phyloP scores from a whole-genome alignment of 2,113 vertebrate genomes.

The Nesogale talazaci region DNA sequence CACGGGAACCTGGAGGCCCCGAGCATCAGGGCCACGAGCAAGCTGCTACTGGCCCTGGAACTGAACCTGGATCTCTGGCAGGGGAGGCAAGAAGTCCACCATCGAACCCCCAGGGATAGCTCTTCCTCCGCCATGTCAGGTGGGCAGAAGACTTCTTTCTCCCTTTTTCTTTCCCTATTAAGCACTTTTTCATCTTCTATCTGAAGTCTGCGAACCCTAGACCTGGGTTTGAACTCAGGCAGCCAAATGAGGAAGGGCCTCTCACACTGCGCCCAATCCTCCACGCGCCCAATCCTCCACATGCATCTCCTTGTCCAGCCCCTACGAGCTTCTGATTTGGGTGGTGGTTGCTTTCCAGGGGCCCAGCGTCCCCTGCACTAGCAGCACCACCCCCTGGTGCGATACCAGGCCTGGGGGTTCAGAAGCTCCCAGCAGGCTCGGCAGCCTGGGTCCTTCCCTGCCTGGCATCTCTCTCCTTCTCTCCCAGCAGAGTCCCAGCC shows the following conservation, averaged over 20 bases:
- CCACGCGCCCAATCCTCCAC: too few species aligned
- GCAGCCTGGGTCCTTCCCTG: neutral
- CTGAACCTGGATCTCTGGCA: neutral
- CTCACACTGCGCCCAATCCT: neutral
- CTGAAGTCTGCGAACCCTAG: neutral
- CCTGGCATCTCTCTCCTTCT: neutral
- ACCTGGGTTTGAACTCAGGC: neutral
- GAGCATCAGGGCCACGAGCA: neutral
- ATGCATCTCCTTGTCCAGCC: neutral
- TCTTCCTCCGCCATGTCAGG: neutral
- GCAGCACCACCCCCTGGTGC: too few species aligned
- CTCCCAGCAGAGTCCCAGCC: neutral
- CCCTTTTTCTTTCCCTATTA: too few species aligned
- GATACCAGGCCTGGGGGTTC: neutral
- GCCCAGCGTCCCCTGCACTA: too few species aligned
- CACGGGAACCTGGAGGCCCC: too few species aligned
- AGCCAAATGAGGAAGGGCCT: neutral
- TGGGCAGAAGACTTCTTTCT: neutral
- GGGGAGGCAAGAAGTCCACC: neutral
- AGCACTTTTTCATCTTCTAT: neutral
- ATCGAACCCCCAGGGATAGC: neutral
- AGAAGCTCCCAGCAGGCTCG: neutral
- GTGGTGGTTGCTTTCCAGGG: neutral
- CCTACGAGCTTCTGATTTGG: neutral
- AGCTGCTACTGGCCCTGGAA: neutral